A percentile compares a stretch with the other conserved stretches of the same genome.
phyloP scores from a whole-genome alignment of 2,888 invertebrate genomes.

The Nyleta sp. region DNA sequence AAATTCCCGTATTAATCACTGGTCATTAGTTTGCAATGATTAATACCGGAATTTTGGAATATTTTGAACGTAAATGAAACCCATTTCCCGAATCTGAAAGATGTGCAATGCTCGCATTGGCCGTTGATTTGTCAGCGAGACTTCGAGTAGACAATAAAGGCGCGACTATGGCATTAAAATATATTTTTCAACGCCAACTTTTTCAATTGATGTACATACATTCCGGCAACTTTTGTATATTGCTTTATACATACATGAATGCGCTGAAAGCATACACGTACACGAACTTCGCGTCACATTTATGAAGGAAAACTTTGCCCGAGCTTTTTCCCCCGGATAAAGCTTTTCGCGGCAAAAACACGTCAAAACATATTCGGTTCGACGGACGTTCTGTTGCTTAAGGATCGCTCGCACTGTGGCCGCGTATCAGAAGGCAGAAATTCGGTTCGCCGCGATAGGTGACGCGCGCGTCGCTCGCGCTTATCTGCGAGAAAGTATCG shows the following conservation, averaged over 20 bases:
- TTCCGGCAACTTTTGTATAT: constrained; percentile 60
- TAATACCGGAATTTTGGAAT: no score
- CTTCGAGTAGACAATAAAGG: constrained; percentile 44
- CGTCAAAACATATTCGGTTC: constrained; percentile 51
- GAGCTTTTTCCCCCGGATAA: constrained; percentile 48
- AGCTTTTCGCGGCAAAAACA: constrained; percentile 51
- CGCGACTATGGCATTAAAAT: constrained; percentile 51
- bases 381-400: constrained; percentile 39
- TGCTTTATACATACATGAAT: constrained; percentile 57
- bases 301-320: constrained; percentile 56
- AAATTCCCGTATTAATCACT: no score
- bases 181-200: constrained; percentile 48
- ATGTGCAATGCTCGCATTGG: background rate
- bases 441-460: constrained; percentile 29
- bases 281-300: constrained; percentile 48
- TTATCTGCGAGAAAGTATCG: constrained; percentile 49
- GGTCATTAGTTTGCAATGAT: no score
- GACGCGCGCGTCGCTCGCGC: constrained; percentile 41
- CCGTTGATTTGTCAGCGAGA: constrained; percentile 19
- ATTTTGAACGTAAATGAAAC: background rate
- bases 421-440: constrained; percentile 11
- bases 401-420: constrained; percentile 17
- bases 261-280: constrained; percentile 53
- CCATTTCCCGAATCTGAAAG: background rate
- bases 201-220: constrained; percentile 59